phyloP scores from a whole-genome alignment of 1,140 invertebrate genomes.

The Monochamus saltuarius region DNA sequence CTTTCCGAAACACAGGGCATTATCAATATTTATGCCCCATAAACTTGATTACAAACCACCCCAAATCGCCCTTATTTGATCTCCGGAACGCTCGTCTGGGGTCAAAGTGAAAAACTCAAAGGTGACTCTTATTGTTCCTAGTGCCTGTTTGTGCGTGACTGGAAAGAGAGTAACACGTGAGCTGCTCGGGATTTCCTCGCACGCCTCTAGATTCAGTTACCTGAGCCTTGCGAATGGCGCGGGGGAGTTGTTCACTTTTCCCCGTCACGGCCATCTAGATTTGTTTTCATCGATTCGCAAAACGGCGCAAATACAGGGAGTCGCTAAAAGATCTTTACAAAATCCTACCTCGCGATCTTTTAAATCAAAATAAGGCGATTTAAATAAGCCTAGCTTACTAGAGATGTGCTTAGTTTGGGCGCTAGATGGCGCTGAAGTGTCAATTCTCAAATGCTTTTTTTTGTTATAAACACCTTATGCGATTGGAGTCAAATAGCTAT shows the following conservation, averaged over 20 bases:
- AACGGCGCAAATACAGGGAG: not conserved
- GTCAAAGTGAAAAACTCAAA: slow-evolving; percentile 22
- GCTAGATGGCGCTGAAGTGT: too few species aligned
- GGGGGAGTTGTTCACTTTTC: too few species aligned
- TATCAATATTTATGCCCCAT: not conserved
- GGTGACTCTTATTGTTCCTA: slow-evolving; percentile 29
- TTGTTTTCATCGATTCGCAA: not conserved
- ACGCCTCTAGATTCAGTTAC: slow-evolving; percentile 28
- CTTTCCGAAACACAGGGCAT: not conserved
- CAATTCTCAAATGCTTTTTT: too few species aligned
- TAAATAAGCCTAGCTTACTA: too few species aligned
- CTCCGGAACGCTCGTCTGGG: slow-evolving; percentile 19
- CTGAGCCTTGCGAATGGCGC: slow-evolving; percentile 5
- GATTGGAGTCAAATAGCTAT: too few species aligned
- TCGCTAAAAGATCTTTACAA: too few species aligned
- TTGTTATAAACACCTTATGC: too few species aligned
- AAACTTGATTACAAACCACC: not conserved
- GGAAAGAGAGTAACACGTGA: slow-evolving; percentile 11
- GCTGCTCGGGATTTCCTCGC: slow-evolving; percentile 15
- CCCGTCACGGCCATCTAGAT: not conserved
- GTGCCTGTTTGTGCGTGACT: slow-evolving; percentile 27
- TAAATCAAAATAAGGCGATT: too few species aligned
- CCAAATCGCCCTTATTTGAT: slow-evolving; percentile 18
- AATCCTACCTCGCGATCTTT: too few species aligned
- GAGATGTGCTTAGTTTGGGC: too few species aligned